Conservation (phyloP, 2,797 vertebrate species). For the Notamacropus eugenii region DNA sequence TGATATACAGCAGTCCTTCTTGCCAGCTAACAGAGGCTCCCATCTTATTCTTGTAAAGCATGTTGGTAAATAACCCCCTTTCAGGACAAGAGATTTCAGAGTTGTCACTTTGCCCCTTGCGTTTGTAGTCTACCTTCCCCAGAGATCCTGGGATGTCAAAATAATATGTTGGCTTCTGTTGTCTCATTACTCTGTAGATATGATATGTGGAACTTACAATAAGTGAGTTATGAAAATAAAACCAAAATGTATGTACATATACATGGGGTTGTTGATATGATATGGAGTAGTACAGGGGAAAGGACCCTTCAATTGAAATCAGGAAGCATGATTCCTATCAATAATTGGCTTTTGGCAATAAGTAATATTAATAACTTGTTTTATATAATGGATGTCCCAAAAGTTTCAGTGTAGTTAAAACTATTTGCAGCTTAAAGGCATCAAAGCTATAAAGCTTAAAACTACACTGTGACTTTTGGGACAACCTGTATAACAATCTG, state of each 20-base stretch:
- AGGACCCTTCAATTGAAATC: background rate
- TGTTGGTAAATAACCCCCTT: conserved; percentile 70
- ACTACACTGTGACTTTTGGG: background rate
- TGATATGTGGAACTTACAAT: background rate
- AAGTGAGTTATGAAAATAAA: too few relatives aligned
- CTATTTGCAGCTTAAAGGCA: background rate
- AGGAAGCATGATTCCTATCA: background rate
- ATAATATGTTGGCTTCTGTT: conserved; percentile 38
- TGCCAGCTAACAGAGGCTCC: conserved; percentile 73
- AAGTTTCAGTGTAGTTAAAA: background rate
- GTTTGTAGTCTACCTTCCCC: conserved; percentile 62
- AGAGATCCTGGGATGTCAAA: background rate
- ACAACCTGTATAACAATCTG: background rate
- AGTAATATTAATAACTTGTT: background rate
- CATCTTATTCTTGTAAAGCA: conserved; percentile 71
- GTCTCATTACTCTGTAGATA: conserved; percentile 19
- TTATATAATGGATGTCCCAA: background rate
- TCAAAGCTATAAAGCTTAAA: background rate
- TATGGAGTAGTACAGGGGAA: background rate
- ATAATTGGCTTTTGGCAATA: background rate
- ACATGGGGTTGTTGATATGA: background rate
- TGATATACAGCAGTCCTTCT: conserved; percentile 71
- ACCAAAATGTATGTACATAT: too few relatives aligned
- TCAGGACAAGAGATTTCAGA: conserved; percentile 62
- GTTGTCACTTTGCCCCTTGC: conserved; percentile 45